Base-by-base conservation (phyloP, 2,113 vertebrate species). In the Tragulus kanchil region DNA sequence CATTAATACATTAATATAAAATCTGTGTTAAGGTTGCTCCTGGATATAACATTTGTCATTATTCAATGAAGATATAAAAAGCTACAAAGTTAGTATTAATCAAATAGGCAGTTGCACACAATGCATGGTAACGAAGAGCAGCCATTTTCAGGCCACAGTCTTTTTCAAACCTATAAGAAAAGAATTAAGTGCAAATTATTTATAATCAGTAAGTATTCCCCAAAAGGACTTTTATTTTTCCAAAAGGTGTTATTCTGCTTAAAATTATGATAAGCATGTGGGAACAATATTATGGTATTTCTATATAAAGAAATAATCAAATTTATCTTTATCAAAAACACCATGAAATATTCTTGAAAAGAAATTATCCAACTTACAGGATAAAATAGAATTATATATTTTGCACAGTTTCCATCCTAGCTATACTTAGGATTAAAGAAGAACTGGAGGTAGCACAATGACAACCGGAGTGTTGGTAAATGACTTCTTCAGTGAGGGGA, bases 231-330 rank as follows among this genome's bases (percentile, higher is more conserved):
- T 79, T 94, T 89, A 23, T 42, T 78, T 90, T 95, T n/a, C 28
- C 36, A 85, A 88, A 96, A 81, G 45, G 82, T 94, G 54, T 86
- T 86, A n/a, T 21, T 95, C 11, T 90, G 62, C 17, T 92, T 95
- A 78, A 91, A 92, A 86, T 96, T 93, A 86, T 48, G 79, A 61
- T 79, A 79, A 21, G 3, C 75, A 14, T 89, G 25, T 89, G 52
- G 31, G 64, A 87, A 48, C 26, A 94, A 79, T 88, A 50, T 67
- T 67, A 45, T 73, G 85, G 0, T 56, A 23, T 84, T 93, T 92
- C n/a, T 91, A 86, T 94, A 71, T 94, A 94, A 84, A 85, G 28
- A 85, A 95, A 96, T 15, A 85, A 54, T 97, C 19, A 64, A 92
- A 14, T 89, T 88, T 71, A 28, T 71, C 81, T 84, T 85, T 75